Percentiles rank a stretch among this genome's conserved stretches.
Conservation (phyloP, 2,797 vertebrate species). For the Notamacropus eugenii region DNA sequence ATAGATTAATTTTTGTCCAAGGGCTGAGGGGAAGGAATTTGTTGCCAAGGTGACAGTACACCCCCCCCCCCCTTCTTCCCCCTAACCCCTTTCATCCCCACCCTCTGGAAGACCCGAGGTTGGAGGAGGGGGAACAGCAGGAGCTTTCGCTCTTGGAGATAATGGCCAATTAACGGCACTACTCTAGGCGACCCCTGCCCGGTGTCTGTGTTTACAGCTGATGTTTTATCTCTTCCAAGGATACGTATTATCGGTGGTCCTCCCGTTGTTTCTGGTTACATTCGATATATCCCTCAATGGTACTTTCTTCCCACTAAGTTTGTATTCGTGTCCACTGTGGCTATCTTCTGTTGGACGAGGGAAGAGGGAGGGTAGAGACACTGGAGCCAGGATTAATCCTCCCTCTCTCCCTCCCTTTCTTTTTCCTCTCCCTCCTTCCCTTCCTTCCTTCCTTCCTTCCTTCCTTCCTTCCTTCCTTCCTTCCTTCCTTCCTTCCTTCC, state of each 20-base stretch:
- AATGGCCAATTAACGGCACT: background rate
- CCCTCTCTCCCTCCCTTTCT: no score
- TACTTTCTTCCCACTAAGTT: background rate
- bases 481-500: no score
- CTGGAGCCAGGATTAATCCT: background rate
- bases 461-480: no score
- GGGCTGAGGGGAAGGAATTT: background rate
- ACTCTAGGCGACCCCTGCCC: background rate
- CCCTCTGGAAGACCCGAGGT: background rate
- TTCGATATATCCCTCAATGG: background rate
- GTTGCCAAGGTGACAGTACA: background rate
- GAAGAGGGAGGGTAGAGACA: background rate
- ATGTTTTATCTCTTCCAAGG: background rate
- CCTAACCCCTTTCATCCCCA: no score
- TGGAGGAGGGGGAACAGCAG: background rate
- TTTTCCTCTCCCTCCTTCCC: no score
- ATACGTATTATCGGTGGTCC: background rate
- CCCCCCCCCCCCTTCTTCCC: no score
- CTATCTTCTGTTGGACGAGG: background rate
- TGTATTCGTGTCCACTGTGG: background rate
- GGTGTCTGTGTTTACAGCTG: fast-evolving
- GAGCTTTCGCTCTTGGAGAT: background rate
- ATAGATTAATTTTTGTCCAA: background rate
- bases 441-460: no score
- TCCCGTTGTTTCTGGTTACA: background rate